phyloP scores from a whole-genome alignment of 2,113 vertebrate genomes.

The Oreochromis aureus region DNA sequence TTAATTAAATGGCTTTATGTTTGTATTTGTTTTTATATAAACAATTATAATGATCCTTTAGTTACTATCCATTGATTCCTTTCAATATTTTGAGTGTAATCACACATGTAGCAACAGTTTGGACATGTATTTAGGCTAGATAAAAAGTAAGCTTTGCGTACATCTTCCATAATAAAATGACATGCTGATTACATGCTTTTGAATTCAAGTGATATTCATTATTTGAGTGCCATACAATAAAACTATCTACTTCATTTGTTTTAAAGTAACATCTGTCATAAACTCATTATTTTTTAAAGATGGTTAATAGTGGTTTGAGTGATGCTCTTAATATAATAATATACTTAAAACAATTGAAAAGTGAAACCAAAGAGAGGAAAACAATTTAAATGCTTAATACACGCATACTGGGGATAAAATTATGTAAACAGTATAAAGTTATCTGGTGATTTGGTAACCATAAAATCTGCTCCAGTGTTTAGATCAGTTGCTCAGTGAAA shows the following conservation, averaged over 20 bases:
- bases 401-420: neutral
- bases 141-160: neutral
- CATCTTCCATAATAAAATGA: neutral
- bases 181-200: neutral
- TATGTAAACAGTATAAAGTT: neutral
- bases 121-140: neutral
- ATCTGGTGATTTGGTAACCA: neutral
- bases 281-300: neutral
- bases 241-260: neutral
- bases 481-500: neutral
- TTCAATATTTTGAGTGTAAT: neutral
- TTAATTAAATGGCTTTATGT: neutral
- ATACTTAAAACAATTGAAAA: neutral
- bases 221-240: neutral
- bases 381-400: neutral
- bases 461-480: neutral
- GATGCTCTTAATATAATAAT: neutral
- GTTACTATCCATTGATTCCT: neutral
- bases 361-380: neutral
- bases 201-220: neutral
- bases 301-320: neutral
- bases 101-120: neutral
- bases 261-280: neutral
- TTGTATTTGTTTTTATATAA: neutral
- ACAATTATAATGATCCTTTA: neutral